Conservation (phyloP, 2,888 invertebrate species). For the Drosophila infuscata region DNA sequence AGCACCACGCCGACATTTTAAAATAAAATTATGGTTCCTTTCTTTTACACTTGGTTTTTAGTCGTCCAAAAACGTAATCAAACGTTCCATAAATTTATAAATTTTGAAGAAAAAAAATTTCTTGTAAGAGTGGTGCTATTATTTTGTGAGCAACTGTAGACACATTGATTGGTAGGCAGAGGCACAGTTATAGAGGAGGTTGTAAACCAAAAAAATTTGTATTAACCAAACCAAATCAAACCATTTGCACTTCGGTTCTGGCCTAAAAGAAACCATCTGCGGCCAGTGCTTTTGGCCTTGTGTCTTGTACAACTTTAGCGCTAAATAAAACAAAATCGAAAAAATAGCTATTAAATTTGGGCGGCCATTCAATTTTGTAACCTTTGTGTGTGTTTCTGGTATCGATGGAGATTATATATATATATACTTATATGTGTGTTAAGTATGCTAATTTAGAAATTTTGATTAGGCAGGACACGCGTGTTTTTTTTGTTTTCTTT, state of each 20-base stretch:
- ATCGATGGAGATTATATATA: conserved; percentile 4
- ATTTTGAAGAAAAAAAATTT: neutral
- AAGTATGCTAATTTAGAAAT: conserved; percentile 1
- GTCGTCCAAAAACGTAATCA: neutral
- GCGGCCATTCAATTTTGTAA: conserved; percentile 27
- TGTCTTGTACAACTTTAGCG: conserved; percentile 83
- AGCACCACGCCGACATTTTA: neutral
- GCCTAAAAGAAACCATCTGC: conserved; percentile 85
- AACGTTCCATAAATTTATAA: neutral
- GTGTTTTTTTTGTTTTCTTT: neutral
- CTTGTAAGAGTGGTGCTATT: neutral
- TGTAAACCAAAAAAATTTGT: conserved; percentile 45
- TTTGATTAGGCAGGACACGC: conserved; percentile 13
- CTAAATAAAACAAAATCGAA: conserved; percentile 81
- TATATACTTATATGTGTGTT: conserved; percentile 5
- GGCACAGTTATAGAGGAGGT: conserved; percentile 9
- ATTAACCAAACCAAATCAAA: conserved; percentile 62
- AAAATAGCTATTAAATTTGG: conserved; percentile 52
- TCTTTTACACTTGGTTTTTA: no score
- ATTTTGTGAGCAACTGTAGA: neutral
- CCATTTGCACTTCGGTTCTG: conserved; percentile 68
- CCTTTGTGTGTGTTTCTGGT: conserved; percentile 21
- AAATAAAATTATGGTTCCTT: no score
- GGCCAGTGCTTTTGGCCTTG: conserved; percentile 85
- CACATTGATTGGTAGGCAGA: conserved; percentile 24